Evolutionary conservation across 1,140 invertebrate species (phyloP).

Genomic region (Drosophila mayri): DNA sequence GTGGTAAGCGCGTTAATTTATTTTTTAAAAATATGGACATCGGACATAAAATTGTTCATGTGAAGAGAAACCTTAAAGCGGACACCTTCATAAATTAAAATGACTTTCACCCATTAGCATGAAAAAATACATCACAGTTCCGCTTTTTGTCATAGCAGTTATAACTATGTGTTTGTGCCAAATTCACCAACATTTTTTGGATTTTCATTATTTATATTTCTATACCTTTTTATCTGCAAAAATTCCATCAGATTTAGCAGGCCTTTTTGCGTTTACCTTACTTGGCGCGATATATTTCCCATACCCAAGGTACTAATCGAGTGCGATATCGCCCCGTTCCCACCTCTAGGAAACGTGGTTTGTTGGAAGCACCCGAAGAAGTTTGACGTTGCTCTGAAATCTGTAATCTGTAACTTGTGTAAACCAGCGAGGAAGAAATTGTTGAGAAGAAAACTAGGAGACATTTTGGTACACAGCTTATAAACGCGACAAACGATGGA

Average conservation of each 20-base stretch:
- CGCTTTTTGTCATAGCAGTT: neutral
- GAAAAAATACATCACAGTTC: neutral
- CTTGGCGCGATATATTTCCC: neutral
- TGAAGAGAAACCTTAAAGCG: neutral
- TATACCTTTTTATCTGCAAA: too few species aligned
- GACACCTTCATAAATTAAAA: neutral
- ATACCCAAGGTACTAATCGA: slow-evolving; percentile 1
- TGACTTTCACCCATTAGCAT: neutral
- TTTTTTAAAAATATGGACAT: too few species aligned
- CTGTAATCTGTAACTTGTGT: slow-evolving; percentile 70
- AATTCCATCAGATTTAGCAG: too few species aligned
- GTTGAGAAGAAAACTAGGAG: slow-evolving; percentile 54
- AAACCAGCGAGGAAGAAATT: slow-evolving; percentile 70
- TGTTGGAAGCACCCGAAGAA: slow-evolving; percentile 80
- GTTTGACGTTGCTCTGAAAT: slow-evolving; percentile 69
- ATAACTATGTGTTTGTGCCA: neutral
- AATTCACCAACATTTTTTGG: too few species aligned
- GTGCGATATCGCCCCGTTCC: neutral
- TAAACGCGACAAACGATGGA: slow-evolving; percentile 77
- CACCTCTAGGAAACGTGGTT: slow-evolving; percentile 69
- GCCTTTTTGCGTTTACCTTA: too few species aligned
- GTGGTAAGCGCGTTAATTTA: neutral
- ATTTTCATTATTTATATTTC: too few species aligned
- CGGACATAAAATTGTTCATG: too few species aligned
- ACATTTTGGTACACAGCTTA: slow-evolving; percentile 72